These are phyloP conservation scores for Phoxinus phoxinus DNA, from an alignment of 2,113 vertebrate species.

Conservation along the genomic window DNA sequence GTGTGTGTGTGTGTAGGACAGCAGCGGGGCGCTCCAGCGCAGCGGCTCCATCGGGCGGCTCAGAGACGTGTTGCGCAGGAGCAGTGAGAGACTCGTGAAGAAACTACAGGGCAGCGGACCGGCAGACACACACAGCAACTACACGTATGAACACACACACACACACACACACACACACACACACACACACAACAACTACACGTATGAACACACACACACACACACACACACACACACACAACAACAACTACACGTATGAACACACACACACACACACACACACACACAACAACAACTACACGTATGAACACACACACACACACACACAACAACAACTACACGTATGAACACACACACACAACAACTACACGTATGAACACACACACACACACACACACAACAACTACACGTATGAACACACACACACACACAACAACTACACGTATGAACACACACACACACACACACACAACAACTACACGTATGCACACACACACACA, in stretches of 20 bases:
- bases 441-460: too few species aligned
- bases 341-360: too few species aligned
- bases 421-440: not conserved
- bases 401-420: too few species aligned
- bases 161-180: too few species aligned
- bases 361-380: too few species aligned
- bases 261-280: too few species aligned
- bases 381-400: too few species aligned
- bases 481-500: too few species aligned
- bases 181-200: constrained; percentile 79
- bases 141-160: not conserved
- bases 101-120: constrained; percentile 91
- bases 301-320: too few species aligned
- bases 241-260: not conserved
- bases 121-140: constrained; percentile 67
- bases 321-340: too few species aligned
- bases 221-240: not conserved
- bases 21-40: constrained; percentile 87
- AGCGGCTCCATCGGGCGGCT: constrained; percentile 93
- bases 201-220: not conserved
- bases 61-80: constrained; percentile 89
- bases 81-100: constrained; percentile 96
- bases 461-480: too few species aligned
- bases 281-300: too few species aligned
- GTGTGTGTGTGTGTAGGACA: constrained; percentile 81